Conservation (phyloP, 2,113 vertebrate genomes). For the Catharus fuscescens region DNA sequence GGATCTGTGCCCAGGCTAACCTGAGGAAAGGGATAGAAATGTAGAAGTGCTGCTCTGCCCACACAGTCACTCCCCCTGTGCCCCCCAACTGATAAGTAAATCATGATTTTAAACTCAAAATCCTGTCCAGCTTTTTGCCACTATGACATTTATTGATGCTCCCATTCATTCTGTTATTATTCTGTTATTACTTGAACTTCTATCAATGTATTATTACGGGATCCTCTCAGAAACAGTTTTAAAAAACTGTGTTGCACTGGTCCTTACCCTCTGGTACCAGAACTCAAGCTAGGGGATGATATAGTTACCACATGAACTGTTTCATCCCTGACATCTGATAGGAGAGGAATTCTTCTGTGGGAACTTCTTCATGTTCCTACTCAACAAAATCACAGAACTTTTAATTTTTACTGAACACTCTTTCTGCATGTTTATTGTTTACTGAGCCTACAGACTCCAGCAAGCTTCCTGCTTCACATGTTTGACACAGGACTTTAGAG, state of each 20-base stretch:
- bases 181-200: neutral
- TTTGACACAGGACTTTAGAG: neutral
- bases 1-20: neutral
- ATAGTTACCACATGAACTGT: neutral
- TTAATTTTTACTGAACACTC: neutral
- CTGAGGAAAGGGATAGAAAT: neutral
- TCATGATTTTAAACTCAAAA: neutral
- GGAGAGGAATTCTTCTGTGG: neutral
- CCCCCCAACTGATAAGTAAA: neutral
- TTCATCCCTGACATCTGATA: neutral
- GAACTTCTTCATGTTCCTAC: neutral
- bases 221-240: neutral
- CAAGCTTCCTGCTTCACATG: neutral
- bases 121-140: neutral
- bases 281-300: neutral
- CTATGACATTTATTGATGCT: neutral
- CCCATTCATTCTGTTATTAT: neutral
- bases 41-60: neutral
- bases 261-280: neutral
- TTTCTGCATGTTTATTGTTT: neutral
- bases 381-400: neutral
- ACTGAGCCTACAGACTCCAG: neutral
- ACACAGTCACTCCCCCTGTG: neutral
- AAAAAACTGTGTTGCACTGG: neutral
- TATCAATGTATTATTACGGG: neutral